phyloP scores from a whole-genome alignment of 2,113 vertebrate species.

The Pheucticus melanocephalus region DNA sequence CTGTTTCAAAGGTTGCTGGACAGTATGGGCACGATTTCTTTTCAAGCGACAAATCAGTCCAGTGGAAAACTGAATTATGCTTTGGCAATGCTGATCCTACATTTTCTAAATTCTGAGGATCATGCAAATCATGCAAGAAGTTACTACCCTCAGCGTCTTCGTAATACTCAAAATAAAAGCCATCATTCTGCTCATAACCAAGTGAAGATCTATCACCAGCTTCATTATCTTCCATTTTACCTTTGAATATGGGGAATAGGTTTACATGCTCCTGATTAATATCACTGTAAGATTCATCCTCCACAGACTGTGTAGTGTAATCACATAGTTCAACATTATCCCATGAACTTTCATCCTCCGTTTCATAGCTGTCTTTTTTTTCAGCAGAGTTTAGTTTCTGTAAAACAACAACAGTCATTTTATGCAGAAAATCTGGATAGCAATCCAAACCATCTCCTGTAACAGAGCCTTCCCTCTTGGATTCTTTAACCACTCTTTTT shows the following conservation, averaged over 20 bases:
- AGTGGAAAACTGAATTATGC: slow-evolving; percentile 81
- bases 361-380: slow-evolving; percentile 83
- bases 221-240: slow-evolving; percentile 75
- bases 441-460: slow-evolving; percentile 80
- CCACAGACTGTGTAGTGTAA: slow-evolving; percentile 78
- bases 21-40: slow-evolving; percentile 90
- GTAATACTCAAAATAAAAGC: slow-evolving; percentile 84
- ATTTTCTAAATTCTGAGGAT: slow-evolving; percentile 78
- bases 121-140: slow-evolving; percentile 79
- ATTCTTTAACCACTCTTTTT: slow-evolving; percentile 72
- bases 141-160: slow-evolving; percentile 76
- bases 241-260: slow-evolving; percentile 80
- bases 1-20: slow-evolving; percentile 91
- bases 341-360: slow-evolving; percentile 81
- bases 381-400: slow-evolving; percentile 82
- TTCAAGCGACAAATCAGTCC: slow-evolving; percentile 82
- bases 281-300: slow-evolving; percentile 76
- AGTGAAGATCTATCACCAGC: slow-evolving; percentile 74
- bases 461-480: slow-evolving; percentile 74
- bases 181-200: slow-evolving; percentile 79
- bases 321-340: slow-evolving; percentile 80
- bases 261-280: slow-evolving; percentile 78
- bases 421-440: slow-evolving; percentile 84
- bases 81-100: slow-evolving; percentile 76
- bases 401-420: slow-evolving; percentile 83